Conservation (phyloP, 2,888 invertebrate species). For the Creontiades dilutus region DNA sequence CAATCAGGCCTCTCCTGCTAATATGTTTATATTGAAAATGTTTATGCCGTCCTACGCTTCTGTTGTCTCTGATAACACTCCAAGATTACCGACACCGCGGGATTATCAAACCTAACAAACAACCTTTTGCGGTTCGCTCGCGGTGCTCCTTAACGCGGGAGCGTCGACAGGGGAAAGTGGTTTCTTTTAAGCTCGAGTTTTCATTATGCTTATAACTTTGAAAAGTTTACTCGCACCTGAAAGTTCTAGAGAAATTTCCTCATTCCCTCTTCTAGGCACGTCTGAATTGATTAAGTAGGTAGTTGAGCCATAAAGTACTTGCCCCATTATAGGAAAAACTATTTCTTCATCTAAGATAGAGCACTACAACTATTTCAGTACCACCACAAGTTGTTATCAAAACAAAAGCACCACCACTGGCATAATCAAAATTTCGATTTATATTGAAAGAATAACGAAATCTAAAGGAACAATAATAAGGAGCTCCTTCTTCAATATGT, state of each 20-base stretch:
- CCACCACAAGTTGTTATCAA: too few species aligned
- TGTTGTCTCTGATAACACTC: slow-evolving; percentile 71
- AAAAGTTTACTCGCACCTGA: neutral
- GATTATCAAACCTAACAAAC: slow-evolving; percentile 70
- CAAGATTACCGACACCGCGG: slow-evolving; percentile 71
- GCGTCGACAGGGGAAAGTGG: neutral
- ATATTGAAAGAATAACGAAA: too few species aligned
- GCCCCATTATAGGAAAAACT: too few species aligned
- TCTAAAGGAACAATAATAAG: too few species aligned
- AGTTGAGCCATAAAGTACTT: too few species aligned
- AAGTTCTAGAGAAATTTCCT: neutral
- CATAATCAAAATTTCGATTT: too few species aligned
- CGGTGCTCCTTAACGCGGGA: neutral
- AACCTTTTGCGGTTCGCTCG: slow-evolving; percentile 34
- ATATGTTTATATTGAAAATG: slow-evolving; percentile 71
- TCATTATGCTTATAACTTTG: neutral
- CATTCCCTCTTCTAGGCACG: neutral
- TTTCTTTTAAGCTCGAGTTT: neutral
- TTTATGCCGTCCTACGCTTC: slow-evolving; percentile 60
- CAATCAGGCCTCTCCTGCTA: slow-evolving; percentile 62
- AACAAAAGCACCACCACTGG: too few species aligned
- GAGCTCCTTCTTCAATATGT: too few species aligned
- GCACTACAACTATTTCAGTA: too few species aligned
- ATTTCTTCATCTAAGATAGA: too few species aligned
- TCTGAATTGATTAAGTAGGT: too few species aligned